These are phyloP conservation scores for Hirudo medicinalis DNA, from an alignment of 1,140 invertebrate genomes.

Conservation along the genomic window DNA sequence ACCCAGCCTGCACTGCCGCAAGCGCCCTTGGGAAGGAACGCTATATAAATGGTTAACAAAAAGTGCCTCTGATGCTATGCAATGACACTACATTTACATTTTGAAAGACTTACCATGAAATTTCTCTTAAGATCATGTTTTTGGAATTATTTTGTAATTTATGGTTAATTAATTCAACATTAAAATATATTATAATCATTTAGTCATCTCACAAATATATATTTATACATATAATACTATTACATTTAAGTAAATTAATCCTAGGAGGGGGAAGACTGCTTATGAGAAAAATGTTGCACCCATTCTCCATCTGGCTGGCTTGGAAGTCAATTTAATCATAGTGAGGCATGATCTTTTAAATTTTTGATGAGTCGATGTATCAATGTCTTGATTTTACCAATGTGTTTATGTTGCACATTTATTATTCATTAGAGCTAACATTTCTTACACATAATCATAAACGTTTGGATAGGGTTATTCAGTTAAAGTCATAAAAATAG, in stretches of 20 bases:
- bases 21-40: too few relatives aligned
- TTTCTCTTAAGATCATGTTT: too few relatives aligned
- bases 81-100: too few relatives aligned
- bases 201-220: background rate
- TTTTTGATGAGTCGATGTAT: background rate
- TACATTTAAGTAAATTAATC: background rate
- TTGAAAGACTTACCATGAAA: too few relatives aligned
- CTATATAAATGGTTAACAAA: too few relatives aligned
- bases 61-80: too few relatives aligned
- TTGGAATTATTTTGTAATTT: too few relatives aligned
- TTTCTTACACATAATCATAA: background rate
- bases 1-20: too few relatives aligned
- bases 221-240: too few relatives aligned
- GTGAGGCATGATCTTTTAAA: slow-evolving; percentile 26
- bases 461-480: too few relatives aligned
- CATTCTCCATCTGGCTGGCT: slow-evolving; percentile 72
- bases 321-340: slow-evolving; percentile 53
- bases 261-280: slow-evolving; percentile 50
- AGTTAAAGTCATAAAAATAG: too few relatives aligned
- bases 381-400: background rate
- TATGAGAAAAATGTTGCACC: slow-evolving; percentile 89
- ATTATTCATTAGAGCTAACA: slow-evolving; percentile 10
- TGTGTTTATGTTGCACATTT: background rate
- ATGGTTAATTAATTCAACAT: too few relatives aligned
- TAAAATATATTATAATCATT: background rate